phyloP scores from a whole-genome alignment of 2,888 invertebrate genomes.

The Gibbula magus region DNA sequence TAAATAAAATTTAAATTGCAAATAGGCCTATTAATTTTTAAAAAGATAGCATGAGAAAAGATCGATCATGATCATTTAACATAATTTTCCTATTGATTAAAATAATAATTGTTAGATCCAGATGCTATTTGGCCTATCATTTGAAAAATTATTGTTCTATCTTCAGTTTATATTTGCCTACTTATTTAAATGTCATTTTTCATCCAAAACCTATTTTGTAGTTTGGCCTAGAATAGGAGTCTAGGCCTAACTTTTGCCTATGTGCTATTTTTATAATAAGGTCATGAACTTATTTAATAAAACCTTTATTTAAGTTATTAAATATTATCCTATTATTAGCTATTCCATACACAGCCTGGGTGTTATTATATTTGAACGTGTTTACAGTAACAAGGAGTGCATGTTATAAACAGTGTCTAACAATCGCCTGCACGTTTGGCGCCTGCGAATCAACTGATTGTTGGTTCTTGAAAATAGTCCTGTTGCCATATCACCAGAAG shows the following conservation, averaged over 20 bases:
- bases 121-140: no score
- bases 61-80: no score
- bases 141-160: no score
- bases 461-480: constrained; percentile 26
- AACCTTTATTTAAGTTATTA: background rate
- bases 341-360: background rate
- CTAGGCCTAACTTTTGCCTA: no score
- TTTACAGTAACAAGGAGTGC: background rate
- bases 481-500: constrained; percentile 31
- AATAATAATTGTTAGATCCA: no score
- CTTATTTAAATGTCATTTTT: no score
- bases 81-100: no score
- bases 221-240: no score
- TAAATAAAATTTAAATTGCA: background rate
- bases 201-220: background rate
- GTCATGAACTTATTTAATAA: background rate
- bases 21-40: no score
- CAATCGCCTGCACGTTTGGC: background rate
- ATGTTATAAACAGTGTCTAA: background rate
- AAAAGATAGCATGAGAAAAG: no score
- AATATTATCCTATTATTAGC: background rate
- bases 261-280: background rate
- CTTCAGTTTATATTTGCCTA: no score
- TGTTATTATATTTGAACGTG: background rate
- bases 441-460: background rate